Evolutionary conservation across 1,140 invertebrate species (phyloP).

Genomic region (Eueides isabella): DNA sequence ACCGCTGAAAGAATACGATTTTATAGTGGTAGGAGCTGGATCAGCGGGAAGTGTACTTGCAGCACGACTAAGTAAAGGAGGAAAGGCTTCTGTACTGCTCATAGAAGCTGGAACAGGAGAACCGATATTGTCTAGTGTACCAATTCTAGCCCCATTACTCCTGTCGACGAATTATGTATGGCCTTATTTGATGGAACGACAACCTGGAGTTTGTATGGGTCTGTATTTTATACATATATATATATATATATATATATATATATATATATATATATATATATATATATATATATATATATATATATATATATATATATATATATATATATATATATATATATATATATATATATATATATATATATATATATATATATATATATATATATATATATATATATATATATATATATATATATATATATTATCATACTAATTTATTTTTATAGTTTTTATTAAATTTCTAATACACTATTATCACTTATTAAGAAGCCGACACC

Average conservation of each 20-base stretch:
- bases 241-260: too few species aligned
- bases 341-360: too few species aligned
- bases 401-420: too few species aligned
- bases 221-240: constrained; percentile 4
- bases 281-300: too few species aligned
- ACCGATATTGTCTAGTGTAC: constrained; percentile 86
- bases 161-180: constrained; percentile 88
- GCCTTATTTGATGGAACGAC: constrained; percentile 88
- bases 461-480: background rate
- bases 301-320: too few species aligned
- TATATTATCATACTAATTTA: too few species aligned
- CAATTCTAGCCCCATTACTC: constrained; percentile 87
- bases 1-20: constrained; percentile 83
- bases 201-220: constrained; percentile 68
- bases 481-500: too few species aligned
- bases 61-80: constrained; percentile 83
- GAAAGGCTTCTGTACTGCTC: constrained; percentile 83
- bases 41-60: constrained; percentile 89
- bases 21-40: too few species aligned
- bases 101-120: constrained; percentile 87
- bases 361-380: too few species aligned
- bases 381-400: too few species aligned
- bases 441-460: background rate
- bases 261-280: too few species aligned
- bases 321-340: too few species aligned